phyloP scores from a whole-genome alignment of 2,888 invertebrate species.

The Gymnoscelis rufifasciata region DNA sequence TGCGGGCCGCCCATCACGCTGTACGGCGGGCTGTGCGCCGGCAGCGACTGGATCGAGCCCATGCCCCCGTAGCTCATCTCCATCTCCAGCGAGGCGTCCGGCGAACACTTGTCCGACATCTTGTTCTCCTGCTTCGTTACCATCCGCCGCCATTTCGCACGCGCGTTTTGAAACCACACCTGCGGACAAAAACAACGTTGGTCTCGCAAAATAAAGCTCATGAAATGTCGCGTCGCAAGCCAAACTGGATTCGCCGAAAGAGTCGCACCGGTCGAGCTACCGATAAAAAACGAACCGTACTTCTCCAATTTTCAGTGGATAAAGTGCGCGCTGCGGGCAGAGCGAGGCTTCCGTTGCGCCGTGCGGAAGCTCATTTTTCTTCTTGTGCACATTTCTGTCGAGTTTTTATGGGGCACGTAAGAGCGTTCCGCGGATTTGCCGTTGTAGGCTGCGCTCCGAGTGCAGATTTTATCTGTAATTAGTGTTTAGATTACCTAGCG shows the following conservation, averaged over 20 bases:
- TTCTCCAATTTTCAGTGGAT: slow-evolving; percentile 32
- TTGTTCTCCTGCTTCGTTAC: slow-evolving; percentile 89
- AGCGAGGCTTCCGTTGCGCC: slow-evolving; percentile 29
- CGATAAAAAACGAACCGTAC: slow-evolving; percentile 23
- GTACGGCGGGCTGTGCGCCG: slow-evolving; percentile 85
- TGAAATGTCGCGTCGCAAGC: slow-evolving; percentile 40
- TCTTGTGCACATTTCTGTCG: slow-evolving; percentile 33
- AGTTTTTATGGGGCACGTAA: slow-evolving; percentile 51
- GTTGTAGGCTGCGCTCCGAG: slow-evolving; percentile 46
- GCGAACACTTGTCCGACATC: slow-evolving; percentile 84
- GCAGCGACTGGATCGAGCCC: slow-evolving; percentile 82
- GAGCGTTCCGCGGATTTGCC: slow-evolving; percentile 50
- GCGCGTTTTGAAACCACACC: slow-evolving; percentile 97
- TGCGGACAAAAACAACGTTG: slow-evolving; percentile 74
- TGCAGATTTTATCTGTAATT: slow-evolving; percentile 63
- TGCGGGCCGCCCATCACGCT: slow-evolving; percentile 82
- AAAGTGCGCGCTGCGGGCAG: slow-evolving; percentile 14
- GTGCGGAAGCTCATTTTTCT: slow-evolving; percentile 32
- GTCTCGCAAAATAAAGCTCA: slow-evolving; percentile 41
- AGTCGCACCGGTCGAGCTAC: slow-evolving; percentile 44
- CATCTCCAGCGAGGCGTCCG: slow-evolving; percentile 81
- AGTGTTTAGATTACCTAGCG: slow-evolving; percentile 46
- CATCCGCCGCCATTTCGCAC: slow-evolving; percentile 95
- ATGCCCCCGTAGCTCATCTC: slow-evolving; percentile 82
- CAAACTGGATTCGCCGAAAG: slow-evolving; percentile 44